Evolutionary conservation across 2,113 vertebrate genomes (phyloP), one percentile per base, ranked within the genome.

Genomic region (Calypte anna): DNA sequence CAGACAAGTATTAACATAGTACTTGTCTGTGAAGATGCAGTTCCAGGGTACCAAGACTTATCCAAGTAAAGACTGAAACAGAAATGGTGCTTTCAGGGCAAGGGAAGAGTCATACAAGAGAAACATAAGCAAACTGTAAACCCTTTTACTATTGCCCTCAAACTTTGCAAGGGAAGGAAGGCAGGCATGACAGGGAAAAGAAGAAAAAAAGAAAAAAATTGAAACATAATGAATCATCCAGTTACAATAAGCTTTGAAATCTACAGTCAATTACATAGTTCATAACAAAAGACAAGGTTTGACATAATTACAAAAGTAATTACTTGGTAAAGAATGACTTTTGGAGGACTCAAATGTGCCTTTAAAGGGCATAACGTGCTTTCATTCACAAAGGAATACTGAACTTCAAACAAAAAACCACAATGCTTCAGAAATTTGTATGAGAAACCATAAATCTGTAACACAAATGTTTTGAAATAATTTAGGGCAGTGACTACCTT

Each of bases 241-340:
- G 64, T 86, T 94, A 91, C 90, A 96, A 92, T 64, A 89, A 92
- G 84, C 91, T 91, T 92, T 73, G 68, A 88, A 96, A 93, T 36
- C 38, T 66, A 67, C 50, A 91, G 91, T 73, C 91, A 96, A 86
- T 96, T 95, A 89, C 25, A 55, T 7, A 79, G 79, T 28, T 96
- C 84, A 70, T 82, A 96, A 95, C 69, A 96, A 85, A 94, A 93
- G 88, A 84, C 85, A 95, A 91, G 63, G 85, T 86, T 96, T 96
- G 94, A 94, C 88, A 95, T 88, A 91, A 94, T 86, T 91, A 94
- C 14, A 70, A 61, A 80, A 91, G 67, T 80, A 96, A 97, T 96
- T 93, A 92, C 86, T 96, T 96, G 82, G 94, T 40, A 89, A 86
- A 93, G 79, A 95, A 82, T 55, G 55, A 90, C 79, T 93, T 95